phyloP scores from a whole-genome alignment of 2,888 invertebrate genomes.

The Geophilus truncorum region DNA sequence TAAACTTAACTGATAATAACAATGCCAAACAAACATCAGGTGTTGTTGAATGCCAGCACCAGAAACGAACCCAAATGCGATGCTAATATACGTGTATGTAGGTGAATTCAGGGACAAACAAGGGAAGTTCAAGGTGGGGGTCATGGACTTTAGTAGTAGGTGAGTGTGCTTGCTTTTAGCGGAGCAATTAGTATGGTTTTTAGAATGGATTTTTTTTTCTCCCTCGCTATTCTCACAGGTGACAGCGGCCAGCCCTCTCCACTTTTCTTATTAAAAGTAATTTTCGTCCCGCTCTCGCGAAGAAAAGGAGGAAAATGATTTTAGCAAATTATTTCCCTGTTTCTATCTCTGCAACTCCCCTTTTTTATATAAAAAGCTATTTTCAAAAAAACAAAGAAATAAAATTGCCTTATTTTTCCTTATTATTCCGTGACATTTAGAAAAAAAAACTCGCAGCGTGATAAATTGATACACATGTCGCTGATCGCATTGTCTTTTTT shows the following conservation, averaged over 20 bases:
- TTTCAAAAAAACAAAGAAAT: background rate
- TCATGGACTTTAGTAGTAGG: constrained; percentile 12
- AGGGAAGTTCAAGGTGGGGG: constrained; percentile 18
- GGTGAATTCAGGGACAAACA: constrained; percentile 17
- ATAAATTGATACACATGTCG: background rate
- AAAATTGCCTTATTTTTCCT: background rate
- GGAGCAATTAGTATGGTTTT: constrained; percentile 20
- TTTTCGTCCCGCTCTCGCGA: constrained; percentile 23
- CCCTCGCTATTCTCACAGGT: constrained; percentile 6
- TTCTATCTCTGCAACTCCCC: background rate
- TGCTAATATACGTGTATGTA: background rate
- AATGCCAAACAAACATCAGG: too few species aligned
- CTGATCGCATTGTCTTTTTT: background rate
- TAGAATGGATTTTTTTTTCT: constrained; percentile 14
- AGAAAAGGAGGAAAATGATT: constrained; percentile 27
- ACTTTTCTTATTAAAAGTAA: constrained; percentile 27
- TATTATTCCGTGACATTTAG: too few species aligned
- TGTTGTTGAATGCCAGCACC: too few species aligned
- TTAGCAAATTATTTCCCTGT: constrained; percentile 25
- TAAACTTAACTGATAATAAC: too few species aligned
- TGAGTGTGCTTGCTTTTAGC: constrained; percentile 21
- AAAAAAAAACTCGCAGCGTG: too few species aligned
- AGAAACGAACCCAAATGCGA: too few species aligned
- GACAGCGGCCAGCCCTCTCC: constrained; percentile 10
- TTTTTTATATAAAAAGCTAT: background rate